Evolutionary conservation across 92 coral and sea anemone genomes (phyloP), one percentile per base, ranked within the genome.

Genomic region (Pocillopora meandrina): DNA sequence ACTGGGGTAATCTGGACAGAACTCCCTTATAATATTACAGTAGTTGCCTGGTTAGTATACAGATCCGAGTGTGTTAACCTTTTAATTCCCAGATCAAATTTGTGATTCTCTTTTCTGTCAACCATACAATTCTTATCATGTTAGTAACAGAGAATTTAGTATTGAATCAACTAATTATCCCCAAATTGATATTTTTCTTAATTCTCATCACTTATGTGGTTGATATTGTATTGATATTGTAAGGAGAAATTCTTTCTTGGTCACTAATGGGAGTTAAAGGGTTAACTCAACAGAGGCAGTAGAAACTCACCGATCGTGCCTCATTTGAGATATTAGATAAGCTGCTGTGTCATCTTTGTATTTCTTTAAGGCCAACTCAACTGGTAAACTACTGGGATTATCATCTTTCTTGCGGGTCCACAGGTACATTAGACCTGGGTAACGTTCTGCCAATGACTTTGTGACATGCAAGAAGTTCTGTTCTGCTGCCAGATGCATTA

Each of bases 401-500:
- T 78, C 89, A 3, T 87, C 89, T 63, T 92, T 86, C 66, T 88
- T 86, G 61, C 92, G 93, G 35, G 98, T 96, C 78, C 82, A 80
- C 21, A 92, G 58, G 71, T 96, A 96, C 86, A 96, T 71, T 56
- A 90, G 88, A 6, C 98, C 98, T 56, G 93, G 94, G 64, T 88
- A 89, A 21, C 82, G 85, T 59, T 92, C 93, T 17, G 91, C 96
- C 26, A 96, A 84, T 68, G 94, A 88, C 76, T 91, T 92, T 10
- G 96, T 70, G 16, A 96, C 95, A 62, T 91, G 92, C 33, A 87
- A 61, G 89, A 96, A 96, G 65, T 95, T 95, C 76, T 84, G 92
- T 56, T 84, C 77, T 0, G 99, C 99, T 13, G 99, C 99, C 61
- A 94, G 90, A 59, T 96, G 99, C 42, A 96, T 79, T 47, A 96